phyloP scores from a whole-genome alignment of 2,113 vertebrate species.

The Chaetodon auriga region DNA sequence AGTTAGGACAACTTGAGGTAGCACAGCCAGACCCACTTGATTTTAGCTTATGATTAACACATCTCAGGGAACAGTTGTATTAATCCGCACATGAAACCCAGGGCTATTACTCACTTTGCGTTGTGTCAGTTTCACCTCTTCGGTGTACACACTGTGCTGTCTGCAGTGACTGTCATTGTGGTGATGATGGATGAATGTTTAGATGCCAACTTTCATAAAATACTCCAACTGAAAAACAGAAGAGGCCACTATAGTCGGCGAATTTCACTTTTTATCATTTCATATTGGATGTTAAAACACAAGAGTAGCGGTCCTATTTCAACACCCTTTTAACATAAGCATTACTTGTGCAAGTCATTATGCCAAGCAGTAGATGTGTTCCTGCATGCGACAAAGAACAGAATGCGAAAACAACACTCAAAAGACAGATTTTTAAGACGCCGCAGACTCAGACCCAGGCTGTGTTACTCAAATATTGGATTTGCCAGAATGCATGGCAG shows the following conservation, averaged over 20 bases:
- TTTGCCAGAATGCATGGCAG: slow-evolving; percentile 56
- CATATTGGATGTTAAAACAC: neutral
- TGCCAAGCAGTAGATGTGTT: slow-evolving; percentile 7
- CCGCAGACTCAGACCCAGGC: slow-evolving; percentile 14
- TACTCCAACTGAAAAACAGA: neutral
- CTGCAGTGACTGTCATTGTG: neutral
- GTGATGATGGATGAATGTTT: neutral
- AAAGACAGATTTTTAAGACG: slow-evolving; percentile 9
- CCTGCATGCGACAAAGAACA: slow-evolving; percentile 6
- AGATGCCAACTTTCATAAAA: neutral
- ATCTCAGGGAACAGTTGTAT: neutral
- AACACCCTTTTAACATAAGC: slow-evolving; percentile 5
- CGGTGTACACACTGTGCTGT: neutral
- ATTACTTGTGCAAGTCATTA: slow-evolving; percentile 15
- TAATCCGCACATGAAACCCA: too few relatives aligned
- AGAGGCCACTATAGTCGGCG: neutral
- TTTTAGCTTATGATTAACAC: neutral
- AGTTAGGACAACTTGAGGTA: neutral
- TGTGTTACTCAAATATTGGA: slow-evolving; percentile 57
- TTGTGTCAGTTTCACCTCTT: too few relatives aligned
- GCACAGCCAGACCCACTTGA: neutral
- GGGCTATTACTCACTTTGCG: neutral
- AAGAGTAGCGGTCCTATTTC: neutral
- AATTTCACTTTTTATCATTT: neutral
- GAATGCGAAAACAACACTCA: slow-evolving; percentile 7